Percentiles rank a stretch among this genome's conserved stretches.
Evolutionary conservation across 2,797 vertebrate species (phyloP).

Genomic region (Protosalanx chinensis): DNA sequence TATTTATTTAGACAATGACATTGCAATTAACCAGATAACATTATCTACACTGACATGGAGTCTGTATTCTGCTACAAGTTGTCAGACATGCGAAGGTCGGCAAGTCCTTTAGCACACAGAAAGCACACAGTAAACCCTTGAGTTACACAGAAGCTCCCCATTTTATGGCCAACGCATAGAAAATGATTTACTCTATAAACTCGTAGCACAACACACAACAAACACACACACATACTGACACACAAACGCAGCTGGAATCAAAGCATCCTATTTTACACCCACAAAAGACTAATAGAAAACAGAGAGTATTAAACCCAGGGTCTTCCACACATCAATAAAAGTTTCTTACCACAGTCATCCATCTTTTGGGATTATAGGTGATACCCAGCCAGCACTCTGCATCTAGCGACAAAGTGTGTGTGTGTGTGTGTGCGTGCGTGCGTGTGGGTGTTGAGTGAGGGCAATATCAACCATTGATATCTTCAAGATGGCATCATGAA

Average conservation of each 20-base stretch:
- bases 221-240: not conserved
- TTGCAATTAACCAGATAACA: not conserved
- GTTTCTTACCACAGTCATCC: slow-evolving; percentile 1
- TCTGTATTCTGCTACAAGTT: too few relatives aligned
- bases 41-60: too few relatives aligned
- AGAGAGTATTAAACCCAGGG: slow-evolving; percentile 2
- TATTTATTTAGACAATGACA: not conserved
- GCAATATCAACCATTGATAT: slow-evolving; percentile 9
- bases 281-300: slow-evolving; percentile 13
- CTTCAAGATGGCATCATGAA: not conserved
- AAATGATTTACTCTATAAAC: not conserved
- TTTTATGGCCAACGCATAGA: too few relatives aligned
- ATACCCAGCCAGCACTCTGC: not conserved
- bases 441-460: not conserved
- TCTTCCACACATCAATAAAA: slow-evolving; percentile 14
- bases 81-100: not conserved
- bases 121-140: too few relatives aligned
- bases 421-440: too few relatives aligned
- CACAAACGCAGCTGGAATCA: not conserved
- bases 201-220: not conserved
- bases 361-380: slow-evolving; percentile 8
- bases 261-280: not conserved
- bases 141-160: too few relatives aligned
- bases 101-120: not conserved
- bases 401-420: not conserved